Evolutionary conservation across 2,797 vertebrate genomes (phyloP).

Genomic region (Helostoma temminkii): DNA sequence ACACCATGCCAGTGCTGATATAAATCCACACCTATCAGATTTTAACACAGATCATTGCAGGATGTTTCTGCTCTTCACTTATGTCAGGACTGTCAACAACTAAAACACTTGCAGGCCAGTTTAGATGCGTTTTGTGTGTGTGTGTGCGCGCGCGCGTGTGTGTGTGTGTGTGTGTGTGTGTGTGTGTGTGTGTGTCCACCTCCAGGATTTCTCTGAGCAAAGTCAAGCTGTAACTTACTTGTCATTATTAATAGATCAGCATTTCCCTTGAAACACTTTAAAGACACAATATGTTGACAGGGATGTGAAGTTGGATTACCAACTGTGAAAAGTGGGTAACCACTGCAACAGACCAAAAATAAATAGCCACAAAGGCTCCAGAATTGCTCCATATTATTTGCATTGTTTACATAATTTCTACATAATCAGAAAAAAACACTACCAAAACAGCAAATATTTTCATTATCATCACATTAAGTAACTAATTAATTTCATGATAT

Average conservation of each 20-base stretch:
- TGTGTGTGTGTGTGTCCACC: too few species aligned
- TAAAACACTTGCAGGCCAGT: neutral
- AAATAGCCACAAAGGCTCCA: too few species aligned
- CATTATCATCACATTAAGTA: too few species aligned
- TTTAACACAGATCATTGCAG: conserved; percentile 5
- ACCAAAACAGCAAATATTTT: too few species aligned
- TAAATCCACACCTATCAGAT: conserved; percentile 21
- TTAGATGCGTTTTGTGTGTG: too few species aligned
- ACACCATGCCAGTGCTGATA: conserved; percentile 4
- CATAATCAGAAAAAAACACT: too few species aligned
- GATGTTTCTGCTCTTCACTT: neutral
- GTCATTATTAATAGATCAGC: conserved; percentile 27
- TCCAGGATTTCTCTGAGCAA: neutral
- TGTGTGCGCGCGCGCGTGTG: too few species aligned
- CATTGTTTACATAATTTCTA: too few species aligned
- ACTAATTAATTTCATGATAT: too few species aligned
- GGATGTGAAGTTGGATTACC: neutral
- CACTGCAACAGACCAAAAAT: neutral
- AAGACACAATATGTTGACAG: conserved; percentile 34
- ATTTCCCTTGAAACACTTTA: conserved; percentile 19
- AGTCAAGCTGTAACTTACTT: conserved; percentile 1
- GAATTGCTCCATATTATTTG: too few species aligned
- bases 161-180: too few species aligned
- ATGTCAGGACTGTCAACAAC: conserved; percentile 9
- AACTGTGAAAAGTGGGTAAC: neutral